phyloP scores from a whole-genome alignment of 2,888 invertebrate species.

The Eudasyphora cyanicolor region DNA sequence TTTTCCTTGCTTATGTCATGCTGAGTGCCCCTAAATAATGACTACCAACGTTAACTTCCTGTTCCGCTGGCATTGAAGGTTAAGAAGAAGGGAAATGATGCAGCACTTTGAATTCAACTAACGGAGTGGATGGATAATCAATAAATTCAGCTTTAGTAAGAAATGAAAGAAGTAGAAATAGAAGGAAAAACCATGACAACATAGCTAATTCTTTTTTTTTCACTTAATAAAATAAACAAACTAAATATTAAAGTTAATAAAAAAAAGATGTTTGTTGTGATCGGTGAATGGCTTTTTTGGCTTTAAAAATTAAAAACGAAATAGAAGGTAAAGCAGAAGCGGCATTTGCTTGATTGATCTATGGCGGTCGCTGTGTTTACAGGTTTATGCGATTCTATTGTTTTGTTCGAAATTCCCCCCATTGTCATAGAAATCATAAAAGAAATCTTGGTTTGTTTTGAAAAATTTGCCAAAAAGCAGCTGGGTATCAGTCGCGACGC shows the following conservation, averaged over 20 bases:
- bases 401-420: background rate
- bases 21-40: background rate
- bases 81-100: background rate
- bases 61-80: background rate
- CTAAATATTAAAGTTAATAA: background rate
- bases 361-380: background rate
- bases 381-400: background rate
- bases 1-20: background rate
- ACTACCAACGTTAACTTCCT: constrained; percentile 2
- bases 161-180: background rate
- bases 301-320: too few relatives aligned
- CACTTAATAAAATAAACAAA: background rate
- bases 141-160: background rate
- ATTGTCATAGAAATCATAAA: constrained; percentile 44
- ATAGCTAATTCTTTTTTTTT: background rate
- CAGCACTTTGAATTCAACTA: background rate
- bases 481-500: background rate
- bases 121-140: background rate
- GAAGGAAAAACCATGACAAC: constrained; percentile 1
- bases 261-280: background rate
- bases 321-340: too few relatives aligned
- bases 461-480: constrained; percentile 47
- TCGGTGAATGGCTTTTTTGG: too few relatives aligned
- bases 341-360: constrained; percentile 5
- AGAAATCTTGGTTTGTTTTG: constrained; percentile 44